Evolutionary conservation across 2,888 invertebrate species (phyloP).

Genomic region (Torymus texanus): DNA sequence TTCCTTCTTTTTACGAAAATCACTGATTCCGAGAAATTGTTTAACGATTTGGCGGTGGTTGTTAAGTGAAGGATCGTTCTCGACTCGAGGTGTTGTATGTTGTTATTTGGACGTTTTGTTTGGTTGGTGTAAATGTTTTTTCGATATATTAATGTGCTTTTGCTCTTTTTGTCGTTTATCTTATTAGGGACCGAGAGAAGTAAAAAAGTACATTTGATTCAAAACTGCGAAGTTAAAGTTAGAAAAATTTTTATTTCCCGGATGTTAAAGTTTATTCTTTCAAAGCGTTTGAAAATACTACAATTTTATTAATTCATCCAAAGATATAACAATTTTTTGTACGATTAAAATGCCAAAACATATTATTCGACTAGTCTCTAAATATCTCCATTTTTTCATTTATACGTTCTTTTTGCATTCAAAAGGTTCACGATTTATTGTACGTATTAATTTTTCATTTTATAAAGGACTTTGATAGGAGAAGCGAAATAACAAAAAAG

Average conservation of each 20-base stretch:
- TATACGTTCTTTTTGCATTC: conserved; percentile 27
- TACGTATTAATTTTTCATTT: conserved; percentile 10
- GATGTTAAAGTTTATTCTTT: not conserved
- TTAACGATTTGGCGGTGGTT: not conserved
- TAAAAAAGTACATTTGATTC: conserved; percentile 38
- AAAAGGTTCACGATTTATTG: conserved; percentile 23
- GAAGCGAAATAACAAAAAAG: conserved; percentile 25
- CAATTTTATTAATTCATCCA: not conserved
- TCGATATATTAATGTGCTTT: conserved; percentile 20
- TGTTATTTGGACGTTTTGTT: conserved; percentile 35
- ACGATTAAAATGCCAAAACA: not conserved
- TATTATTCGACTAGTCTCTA: no score
- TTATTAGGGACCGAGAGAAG: conserved; percentile 50
- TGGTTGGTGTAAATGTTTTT: conserved; percentile 36
- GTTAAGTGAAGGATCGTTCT: conserved; percentile 28
- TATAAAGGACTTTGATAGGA: conserved; percentile 32
- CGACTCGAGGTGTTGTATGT: conserved; percentile 28
- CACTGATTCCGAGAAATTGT: no score
- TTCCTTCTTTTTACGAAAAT: conserved; percentile 21
- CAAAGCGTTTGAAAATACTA: not conserved
- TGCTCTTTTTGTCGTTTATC: conserved; percentile 11
- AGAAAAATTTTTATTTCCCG: conserved; percentile 12
- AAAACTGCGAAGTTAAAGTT: conserved; percentile 7
- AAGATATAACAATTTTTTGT: not conserved
- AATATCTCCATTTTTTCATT: not conserved